phyloP scores from a whole-genome alignment of 1,140 invertebrate species.

The Trichonephila clavata region DNA sequence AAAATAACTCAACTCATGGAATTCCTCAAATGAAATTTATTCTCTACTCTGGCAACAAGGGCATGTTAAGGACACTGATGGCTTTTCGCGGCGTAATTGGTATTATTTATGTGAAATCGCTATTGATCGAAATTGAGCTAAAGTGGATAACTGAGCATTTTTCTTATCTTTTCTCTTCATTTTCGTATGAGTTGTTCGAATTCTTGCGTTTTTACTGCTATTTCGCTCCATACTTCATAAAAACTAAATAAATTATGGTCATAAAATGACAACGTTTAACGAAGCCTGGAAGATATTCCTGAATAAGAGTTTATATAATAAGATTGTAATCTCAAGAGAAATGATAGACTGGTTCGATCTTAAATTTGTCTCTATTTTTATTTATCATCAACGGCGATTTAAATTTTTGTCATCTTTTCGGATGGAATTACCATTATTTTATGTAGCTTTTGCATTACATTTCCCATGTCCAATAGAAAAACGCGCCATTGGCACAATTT shows the following conservation, averaged over 20 bases:
- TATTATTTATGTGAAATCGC: conserved; percentile 22
- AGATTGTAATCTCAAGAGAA: background rate
- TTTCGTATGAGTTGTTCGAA: background rate
- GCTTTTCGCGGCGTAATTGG: background rate
- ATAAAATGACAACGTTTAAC: conserved; percentile 15
- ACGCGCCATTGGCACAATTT: too few relatives aligned
- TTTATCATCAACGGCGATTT: too few relatives aligned
- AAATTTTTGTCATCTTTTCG: too few relatives aligned
- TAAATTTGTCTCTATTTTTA: too few relatives aligned
- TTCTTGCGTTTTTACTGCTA: background rate
- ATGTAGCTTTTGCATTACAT: too few relatives aligned
- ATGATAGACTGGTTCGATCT: too few relatives aligned
- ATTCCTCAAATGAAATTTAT: background rate
- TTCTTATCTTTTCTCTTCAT: background rate
- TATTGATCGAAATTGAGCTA: conserved; percentile 19
- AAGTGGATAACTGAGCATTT: background rate
- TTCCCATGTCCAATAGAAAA: too few relatives aligned
- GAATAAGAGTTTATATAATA: background rate
- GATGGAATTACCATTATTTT: too few relatives aligned
- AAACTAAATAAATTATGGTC: conserved; percentile 5
- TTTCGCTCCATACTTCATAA: background rate
- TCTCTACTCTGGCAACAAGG: background rate
- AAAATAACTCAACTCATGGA: background rate
- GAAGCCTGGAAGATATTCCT: background rate
- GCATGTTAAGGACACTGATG: background rate